phyloP scores from a whole-genome alignment of 2,113 vertebrate species.

The Chionis minor region DNA sequence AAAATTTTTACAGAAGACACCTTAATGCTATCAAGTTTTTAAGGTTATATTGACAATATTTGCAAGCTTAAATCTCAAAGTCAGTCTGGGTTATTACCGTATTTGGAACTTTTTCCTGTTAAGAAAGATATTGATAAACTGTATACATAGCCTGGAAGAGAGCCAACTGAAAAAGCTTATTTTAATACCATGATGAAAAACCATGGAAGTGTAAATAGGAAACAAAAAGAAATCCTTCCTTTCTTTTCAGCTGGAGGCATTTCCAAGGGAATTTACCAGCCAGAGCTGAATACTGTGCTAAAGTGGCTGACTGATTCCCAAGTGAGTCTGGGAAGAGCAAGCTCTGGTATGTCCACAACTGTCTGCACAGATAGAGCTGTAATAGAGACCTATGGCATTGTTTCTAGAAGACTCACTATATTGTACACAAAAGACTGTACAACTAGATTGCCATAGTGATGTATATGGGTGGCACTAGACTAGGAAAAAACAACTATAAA shows the following conservation, averaged over 20 bases:
- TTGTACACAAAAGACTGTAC: neutral
- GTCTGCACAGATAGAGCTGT: neutral
- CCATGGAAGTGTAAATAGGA: neutral
- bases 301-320: neutral
- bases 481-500: neutral
- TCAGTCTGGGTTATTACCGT: neutral
- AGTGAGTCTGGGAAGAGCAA: neutral
- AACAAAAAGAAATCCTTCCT: neutral
- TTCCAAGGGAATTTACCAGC: neutral
- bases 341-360: neutral
- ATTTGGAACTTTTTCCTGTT: neutral
- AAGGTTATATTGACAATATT: neutral
- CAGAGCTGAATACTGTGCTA: neutral
- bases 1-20: neutral
- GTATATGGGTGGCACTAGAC: neutral
- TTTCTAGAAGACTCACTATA: neutral
- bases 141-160: neutral
- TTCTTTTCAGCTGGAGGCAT: neutral
- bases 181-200: neutral
- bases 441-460: neutral
- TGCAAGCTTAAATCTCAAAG: neutral
- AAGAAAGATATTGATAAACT: neutral
- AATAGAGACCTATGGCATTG: neutral
- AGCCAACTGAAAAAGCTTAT: neutral
- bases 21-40: neutral